A percentile compares a stretch with the other conserved stretches of the same genome.
Conservation (phyloP, 2,888 invertebrate genomes). For the Nemotelus pantherinus region DNA sequence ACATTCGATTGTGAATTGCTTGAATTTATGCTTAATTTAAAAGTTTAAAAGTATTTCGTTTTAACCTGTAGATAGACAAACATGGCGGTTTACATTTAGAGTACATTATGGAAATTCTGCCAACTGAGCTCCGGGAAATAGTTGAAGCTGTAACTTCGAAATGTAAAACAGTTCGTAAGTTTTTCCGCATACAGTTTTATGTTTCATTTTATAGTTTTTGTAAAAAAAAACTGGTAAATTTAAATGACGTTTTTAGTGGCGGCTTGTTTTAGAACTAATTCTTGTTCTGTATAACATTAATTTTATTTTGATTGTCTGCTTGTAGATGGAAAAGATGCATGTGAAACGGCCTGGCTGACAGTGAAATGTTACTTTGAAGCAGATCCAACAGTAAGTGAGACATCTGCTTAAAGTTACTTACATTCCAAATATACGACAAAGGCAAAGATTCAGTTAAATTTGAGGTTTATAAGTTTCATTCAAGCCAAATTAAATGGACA, state of each 20-base stretch:
- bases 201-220: not conserved
- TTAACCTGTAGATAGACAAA: slow-evolving; percentile 56
- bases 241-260: not conserved
- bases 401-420: not conserved
- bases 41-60: not conserved
- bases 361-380: slow-evolving; percentile 59
- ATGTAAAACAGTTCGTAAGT: slow-evolving; percentile 60
- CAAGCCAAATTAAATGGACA: no score
- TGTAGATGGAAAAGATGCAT: slow-evolving; percentile 60
- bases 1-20: not conserved
- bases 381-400: slow-evolving; percentile 54
- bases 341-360: slow-evolving; percentile 60
- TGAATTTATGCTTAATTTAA: not conserved
- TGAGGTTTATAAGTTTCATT: no score
- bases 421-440: not conserved
- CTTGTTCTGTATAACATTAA: no score
- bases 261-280: no score
- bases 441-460: no score
- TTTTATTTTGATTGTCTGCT: not conserved
- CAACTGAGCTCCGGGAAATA: slow-evolving; percentile 56
- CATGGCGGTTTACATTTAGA: slow-evolving; percentile 58
- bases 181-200: not conserved
- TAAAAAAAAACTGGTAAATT: not conserved
- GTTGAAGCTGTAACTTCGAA: slow-evolving; percentile 53
- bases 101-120: slow-evolving; percentile 57